A percentile compares a stretch with the other conserved stretches of the same genome.
These are phyloP conservation scores for Sarcophaga rosellei DNA, from an alignment of 2,888 invertebrate species.

Conservation along the genomic window DNA sequence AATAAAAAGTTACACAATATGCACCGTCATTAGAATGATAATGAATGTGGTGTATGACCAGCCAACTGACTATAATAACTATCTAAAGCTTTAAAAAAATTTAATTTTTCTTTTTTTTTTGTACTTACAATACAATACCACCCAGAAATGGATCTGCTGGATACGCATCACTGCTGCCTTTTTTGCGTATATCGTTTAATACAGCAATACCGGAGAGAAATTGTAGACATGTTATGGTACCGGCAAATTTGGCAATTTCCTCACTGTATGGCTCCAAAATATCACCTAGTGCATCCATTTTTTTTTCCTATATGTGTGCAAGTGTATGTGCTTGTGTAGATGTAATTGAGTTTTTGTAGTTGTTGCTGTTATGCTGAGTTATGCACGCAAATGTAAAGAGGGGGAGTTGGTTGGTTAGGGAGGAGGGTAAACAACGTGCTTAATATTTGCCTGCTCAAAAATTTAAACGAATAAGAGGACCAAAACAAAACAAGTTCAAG, in stretches of 20 bases:
- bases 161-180: constrained; percentile 85
- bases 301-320: constrained; percentile 35
- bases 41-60: not conserved
- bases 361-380: not conserved
- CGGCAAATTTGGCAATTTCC: constrained; percentile 84
- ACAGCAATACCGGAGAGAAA: constrained; percentile 91
- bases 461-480: constrained; percentile 5
- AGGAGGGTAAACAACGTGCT: constrained; percentile 40
- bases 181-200: constrained; percentile 88
- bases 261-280: constrained; percentile 77
- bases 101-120: not conserved
- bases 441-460: not conserved
- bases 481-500: constrained; percentile 56
- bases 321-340: not conserved
- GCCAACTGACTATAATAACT: not conserved
- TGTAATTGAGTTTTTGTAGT: not conserved
- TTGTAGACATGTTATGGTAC: constrained; percentile 89
- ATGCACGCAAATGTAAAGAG: not conserved
- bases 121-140: constrained; percentile 88
- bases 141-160: constrained; percentile 88
- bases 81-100: not conserved
- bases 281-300: constrained; percentile 76
- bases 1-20: not conserved
- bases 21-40: not conserved
- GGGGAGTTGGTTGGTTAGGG: not conserved